Base-by-base conservation (phyloP, 2,797 vertebrate species). In the Tinamus major region DNA sequence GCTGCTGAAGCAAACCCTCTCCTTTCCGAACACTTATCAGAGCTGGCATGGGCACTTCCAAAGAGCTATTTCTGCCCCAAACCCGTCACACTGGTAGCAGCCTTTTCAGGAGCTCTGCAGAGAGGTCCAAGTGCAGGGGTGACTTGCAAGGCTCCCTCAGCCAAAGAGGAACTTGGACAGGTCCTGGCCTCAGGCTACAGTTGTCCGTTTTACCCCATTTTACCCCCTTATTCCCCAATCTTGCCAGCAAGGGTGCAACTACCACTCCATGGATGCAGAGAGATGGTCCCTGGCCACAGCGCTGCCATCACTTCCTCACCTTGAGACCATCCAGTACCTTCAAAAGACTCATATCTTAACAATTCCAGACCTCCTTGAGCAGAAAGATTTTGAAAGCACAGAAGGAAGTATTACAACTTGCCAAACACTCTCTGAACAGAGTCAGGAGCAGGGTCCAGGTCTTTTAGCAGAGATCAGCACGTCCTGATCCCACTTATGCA, bases 401-500 rank as follows among this genome's bases (percentile, higher is more conserved):
- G 17, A 55, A n/a, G 13, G n/a, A 23, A 69, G 27, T 75, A 33
- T 20, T 1, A 20, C 37, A 24, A 33, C 29, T 59, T 21, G 29
- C 26, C 64, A n/a, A 51, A 59, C 2, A 20, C 14, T 63, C 67
- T 24, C 33, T 29, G 71, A 51, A 2, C 20, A 37, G 51, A 33
- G 49, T 35, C 7, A 3, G 18, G 46, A 41, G 37, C 51, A 10
- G 0, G 6, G 59, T n/a, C 70, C 42, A 2, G 1, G 19, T 15
- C 23, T 4, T 20, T 27, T 51, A n/a, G 70, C 16, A 5, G 16
- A 65, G 59, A 37, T 20, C 26, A 0, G 19, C 5, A 1, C 2
- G 29, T 35, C 17, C 41, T 12, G 3, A 48, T 29, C 68, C 42
- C 1, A 0, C 55, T 1, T 10, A 10, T 0, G 1, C 3, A 2